Percentiles rank a stretch among this genome's conserved stretches.
Evolutionary conservation across 2,113 vertebrate genomes (phyloP).

Genomic region (Sardina pilchardus): DNA sequence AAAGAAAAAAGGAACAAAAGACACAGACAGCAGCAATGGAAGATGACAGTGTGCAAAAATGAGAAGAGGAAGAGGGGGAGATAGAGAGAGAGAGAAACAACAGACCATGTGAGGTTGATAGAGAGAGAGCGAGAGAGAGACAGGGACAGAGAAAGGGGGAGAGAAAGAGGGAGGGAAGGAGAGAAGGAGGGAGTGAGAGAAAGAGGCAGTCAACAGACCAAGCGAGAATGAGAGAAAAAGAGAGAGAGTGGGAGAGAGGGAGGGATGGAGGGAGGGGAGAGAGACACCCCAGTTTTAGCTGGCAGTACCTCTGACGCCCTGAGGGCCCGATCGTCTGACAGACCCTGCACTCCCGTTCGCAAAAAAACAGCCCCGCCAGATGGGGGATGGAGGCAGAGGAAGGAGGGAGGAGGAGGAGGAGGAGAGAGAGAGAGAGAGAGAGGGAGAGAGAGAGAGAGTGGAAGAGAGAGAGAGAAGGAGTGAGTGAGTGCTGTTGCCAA

Average conservation of each 20-base stretch:
- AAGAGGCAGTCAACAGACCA: constrained; percentile 10
- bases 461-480: constrained; percentile 41
- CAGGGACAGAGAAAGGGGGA: background rate
- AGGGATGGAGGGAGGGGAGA: constrained; percentile 33
- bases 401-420: background rate
- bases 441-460: constrained; percentile 44
- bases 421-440: background rate
- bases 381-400: constrained; percentile 47
- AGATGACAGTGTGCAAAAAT: background rate
- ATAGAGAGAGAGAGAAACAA: no score
- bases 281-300: constrained; percentile 47
- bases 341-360: constrained; percentile 50
- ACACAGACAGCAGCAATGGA: background rate
- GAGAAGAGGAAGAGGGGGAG: background rate
- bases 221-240: background rate
- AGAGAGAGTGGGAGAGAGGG: constrained; percentile 15
- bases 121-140: no score
- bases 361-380: constrained; percentile 62
- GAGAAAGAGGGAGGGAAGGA: constrained; percentile 7
- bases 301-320: constrained; percentile 57
- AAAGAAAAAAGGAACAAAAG: background rate
- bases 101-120: no score
- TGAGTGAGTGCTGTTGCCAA: constrained; percentile 45
- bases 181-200: constrained; percentile 31
- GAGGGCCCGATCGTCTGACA: constrained; percentile 61